Evolutionary conservation across 2,797 vertebrate genomes (phyloP).

Genomic region (Tadarida brasiliensis): DNA sequence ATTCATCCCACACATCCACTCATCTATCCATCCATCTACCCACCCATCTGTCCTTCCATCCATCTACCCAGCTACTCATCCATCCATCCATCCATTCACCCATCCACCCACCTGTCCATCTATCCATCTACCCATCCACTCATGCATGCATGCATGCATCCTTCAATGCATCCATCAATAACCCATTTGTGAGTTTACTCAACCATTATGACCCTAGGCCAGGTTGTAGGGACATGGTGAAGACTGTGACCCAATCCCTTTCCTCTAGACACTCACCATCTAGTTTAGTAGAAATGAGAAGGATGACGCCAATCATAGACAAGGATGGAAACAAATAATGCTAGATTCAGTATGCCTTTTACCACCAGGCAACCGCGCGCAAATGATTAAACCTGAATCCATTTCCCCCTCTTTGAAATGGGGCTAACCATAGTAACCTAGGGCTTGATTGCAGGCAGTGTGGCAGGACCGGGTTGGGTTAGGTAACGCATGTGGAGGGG

Average conservation of each 20-base stretch:
- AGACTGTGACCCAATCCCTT: neutral
- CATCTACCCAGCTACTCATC: too few relatives aligned
- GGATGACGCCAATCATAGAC: neutral
- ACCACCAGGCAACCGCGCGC: neutral
- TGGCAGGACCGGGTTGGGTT: neutral
- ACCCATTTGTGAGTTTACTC: neutral
- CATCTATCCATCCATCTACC: neutral
- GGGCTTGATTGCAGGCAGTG: neutral
- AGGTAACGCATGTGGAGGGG: fast-evolving
- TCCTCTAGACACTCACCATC: neutral
- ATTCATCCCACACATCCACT: neutral
- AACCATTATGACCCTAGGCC: neutral
- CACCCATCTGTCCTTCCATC: neutral
- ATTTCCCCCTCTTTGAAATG: neutral
- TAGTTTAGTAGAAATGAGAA: neutral
- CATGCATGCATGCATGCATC: neutral
- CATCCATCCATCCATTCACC: neutral
- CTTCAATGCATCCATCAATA: fast-evolving
- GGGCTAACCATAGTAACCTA: neutral
- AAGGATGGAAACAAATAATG: neutral
- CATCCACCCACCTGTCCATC: too few relatives aligned
- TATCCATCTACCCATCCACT: neutral
- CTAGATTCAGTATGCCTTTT: neutral
- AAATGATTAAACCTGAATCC: neutral
- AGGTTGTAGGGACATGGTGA: neutral